A percentile compares a stretch with the other conserved stretches of the same genome.
Conservation (phyloP, 2,113 vertebrate genomes). For the Dissostichus mawsoni region DNA sequence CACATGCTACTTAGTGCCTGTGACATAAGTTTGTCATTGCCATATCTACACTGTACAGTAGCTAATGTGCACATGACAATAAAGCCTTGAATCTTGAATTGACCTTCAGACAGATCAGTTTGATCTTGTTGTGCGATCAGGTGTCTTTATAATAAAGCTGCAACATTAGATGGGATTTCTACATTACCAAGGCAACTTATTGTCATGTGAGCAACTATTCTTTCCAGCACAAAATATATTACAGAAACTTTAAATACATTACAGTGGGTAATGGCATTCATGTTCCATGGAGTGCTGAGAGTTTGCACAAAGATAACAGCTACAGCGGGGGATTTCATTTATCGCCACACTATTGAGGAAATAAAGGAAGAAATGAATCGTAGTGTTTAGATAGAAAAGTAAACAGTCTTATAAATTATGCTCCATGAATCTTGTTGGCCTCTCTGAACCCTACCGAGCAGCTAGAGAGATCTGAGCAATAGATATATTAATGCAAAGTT, state of each 20-base stretch:
- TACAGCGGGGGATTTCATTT: background rate
- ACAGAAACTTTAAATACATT: background rate
- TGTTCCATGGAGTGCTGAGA: background rate
- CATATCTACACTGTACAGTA: too few species aligned
- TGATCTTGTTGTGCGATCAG: slow-evolving; percentile 5
- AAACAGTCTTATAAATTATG: background rate
- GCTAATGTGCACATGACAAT: too few species aligned
- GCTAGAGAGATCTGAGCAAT: background rate
- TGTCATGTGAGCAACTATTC: background rate
- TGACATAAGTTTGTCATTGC: too few species aligned
- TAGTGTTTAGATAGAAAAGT: slow-evolving; percentile 4
- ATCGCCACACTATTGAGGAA: background rate
- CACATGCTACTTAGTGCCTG: slow-evolving; percentile 4
- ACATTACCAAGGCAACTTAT: background rate
- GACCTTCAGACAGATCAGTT: background rate
- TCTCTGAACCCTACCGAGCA: background rate
- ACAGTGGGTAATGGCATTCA: background rate
- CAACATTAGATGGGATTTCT: slow-evolving; percentile 8
- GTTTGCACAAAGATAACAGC: slow-evolving; percentile 7
- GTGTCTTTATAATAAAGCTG: slow-evolving; percentile 21
- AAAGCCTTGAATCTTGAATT: too few species aligned
- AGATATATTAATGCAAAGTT: slow-evolving; percentile 7
- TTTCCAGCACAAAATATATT: too few species aligned
- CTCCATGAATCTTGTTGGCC: background rate
- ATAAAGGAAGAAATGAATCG: slow-evolving; percentile 4